A percentile compares a stretch with the other conserved stretches of the same genome.
Evolutionary conservation across 1,140 invertebrate species (phyloP).

Genomic region (Tigriopus japonicus): DNA sequence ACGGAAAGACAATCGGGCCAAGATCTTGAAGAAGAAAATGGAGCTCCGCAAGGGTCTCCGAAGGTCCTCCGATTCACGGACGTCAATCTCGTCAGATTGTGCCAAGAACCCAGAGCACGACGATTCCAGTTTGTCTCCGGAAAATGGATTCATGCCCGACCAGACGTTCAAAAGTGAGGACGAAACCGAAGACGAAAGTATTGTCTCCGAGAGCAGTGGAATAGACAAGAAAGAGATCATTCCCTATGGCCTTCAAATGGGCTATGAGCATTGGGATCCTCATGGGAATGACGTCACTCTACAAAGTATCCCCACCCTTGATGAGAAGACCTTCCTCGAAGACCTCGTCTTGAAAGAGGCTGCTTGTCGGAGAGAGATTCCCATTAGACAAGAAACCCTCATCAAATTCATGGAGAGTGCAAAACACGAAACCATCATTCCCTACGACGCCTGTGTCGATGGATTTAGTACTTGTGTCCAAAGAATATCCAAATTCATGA

Average conservation of each 20-base stretch:
- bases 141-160: too few species aligned
- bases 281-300: background rate
- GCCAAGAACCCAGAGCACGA: background rate
- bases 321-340: background rate
- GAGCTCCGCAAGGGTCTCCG: background rate
- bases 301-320: background rate
- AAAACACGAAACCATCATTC: background rate
- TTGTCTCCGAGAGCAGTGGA: background rate
- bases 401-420: background rate
- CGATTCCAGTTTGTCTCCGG: too few species aligned
- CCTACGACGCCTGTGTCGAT: background rate
- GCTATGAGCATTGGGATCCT: background rate
- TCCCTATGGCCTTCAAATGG: background rate
- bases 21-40: background rate
- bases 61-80: background rate
- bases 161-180: background rate
- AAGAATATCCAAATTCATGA: background rate
- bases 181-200: background rate
- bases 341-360: background rate
- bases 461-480: background rate
- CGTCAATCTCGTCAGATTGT: background rate
- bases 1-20: background rate
- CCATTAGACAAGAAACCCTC: background rate
- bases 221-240: background rate
- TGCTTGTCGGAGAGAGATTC: background rate